Evolutionary conservation across 2,113 vertebrate species (phyloP).

Genomic region (Hystrix cristata): DNA sequence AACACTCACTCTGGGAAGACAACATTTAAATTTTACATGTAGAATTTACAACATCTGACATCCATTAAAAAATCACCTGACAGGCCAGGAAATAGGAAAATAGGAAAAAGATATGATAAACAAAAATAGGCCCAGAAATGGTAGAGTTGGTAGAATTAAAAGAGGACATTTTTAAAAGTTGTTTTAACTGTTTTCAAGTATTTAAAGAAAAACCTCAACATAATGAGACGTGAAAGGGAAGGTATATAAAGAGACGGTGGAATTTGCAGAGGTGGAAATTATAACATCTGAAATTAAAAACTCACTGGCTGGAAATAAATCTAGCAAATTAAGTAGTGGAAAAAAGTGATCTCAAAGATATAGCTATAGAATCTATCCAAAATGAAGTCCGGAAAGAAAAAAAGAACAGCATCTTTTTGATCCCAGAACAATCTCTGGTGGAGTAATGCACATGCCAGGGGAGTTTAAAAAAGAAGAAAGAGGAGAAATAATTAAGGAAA

Average conservation of each 20-base stretch:
- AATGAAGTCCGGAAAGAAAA: background rate
- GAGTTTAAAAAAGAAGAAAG: background rate
- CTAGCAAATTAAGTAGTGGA: background rate
- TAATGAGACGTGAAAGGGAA: background rate
- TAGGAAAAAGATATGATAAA: background rate
- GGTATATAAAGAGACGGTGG: background rate
- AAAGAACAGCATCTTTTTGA: background rate
- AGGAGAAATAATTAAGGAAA: background rate
- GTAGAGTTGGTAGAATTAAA: background rate
- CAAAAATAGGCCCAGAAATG: background rate
- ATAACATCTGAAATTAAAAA: conserved; percentile 3
- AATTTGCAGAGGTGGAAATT: background rate
- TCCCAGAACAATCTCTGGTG: too few species aligned
- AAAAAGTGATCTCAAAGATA: background rate
- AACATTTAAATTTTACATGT: background rate
- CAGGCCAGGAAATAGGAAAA: background rate
- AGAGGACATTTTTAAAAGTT: background rate
- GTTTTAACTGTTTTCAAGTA: background rate
- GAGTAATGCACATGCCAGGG: background rate
- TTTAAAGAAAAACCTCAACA: conserved; percentile 1
- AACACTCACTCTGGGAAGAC: background rate
- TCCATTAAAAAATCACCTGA: background rate
- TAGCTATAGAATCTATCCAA: background rate
- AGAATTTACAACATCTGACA: background rate
- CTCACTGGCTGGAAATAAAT: background rate